Conservation (phyloP, 2,888 invertebrate genomes). For the Omphaloscelis lunosa region DNA sequence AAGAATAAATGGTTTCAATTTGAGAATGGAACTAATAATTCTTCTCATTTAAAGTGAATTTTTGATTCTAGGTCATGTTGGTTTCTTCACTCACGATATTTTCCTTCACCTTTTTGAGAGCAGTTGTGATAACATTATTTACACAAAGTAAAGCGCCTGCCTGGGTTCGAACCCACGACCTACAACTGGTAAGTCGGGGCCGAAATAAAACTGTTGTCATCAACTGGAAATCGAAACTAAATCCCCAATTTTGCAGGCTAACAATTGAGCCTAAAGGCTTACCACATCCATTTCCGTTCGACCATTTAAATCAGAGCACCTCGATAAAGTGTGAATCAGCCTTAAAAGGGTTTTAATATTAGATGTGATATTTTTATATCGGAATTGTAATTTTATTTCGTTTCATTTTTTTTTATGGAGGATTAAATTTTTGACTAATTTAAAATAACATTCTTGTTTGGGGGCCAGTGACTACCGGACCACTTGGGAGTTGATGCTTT, state of each 20-base stretch:
- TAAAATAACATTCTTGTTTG: neutral
- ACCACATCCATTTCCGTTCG: slow-evolving; percentile 17
- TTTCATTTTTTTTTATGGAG: neutral
- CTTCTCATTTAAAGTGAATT: too few species aligned
- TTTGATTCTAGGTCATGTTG: too few species aligned
- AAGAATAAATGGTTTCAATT: neutral
- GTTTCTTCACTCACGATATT: too few species aligned
- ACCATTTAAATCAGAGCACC: neutral
- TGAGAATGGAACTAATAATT: neutral
- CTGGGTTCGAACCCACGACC: too few species aligned
- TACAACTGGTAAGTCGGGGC: too few species aligned
- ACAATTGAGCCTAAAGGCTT: slow-evolving; percentile 16
- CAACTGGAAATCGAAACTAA: slow-evolving; percentile 29
- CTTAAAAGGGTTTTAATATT: slow-evolving; percentile 1
- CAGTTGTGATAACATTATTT: too few species aligned
- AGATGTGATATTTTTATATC: neutral
- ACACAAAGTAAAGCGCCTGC: too few species aligned
- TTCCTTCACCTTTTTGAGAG: too few species aligned
- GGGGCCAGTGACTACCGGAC: neutral
- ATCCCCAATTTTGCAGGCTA: slow-evolving; percentile 21
- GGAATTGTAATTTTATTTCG: neutral
- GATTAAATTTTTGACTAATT: neutral
- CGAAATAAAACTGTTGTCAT: slow-evolving; percentile 15
- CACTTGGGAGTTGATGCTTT: neutral
- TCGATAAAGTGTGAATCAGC: slow-evolving; percentile 10